Evolutionary conservation across 1,140 invertebrate genomes (phyloP).

Genomic region (Atta colombica): DNA sequence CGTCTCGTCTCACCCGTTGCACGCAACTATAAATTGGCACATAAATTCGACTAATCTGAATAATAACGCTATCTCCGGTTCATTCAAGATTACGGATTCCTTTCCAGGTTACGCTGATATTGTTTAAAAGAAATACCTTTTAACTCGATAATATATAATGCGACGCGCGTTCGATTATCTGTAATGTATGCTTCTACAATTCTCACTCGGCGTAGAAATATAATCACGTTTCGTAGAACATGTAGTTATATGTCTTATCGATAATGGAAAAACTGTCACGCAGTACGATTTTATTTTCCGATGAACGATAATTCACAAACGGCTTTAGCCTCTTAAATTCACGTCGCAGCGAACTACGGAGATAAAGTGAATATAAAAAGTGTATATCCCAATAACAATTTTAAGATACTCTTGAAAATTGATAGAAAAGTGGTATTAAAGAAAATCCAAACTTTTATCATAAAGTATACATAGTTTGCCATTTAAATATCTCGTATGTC

Average conservation of each 20-base stretch:
- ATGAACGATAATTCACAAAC: slow-evolving; percentile 14
- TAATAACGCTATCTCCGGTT: neutral
- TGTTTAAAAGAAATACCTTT: neutral
- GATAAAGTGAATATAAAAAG: slow-evolving; percentile 4
- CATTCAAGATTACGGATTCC: slow-evolving; percentile 3
- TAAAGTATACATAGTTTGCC: too few relatives aligned
- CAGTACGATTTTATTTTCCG: slow-evolving; percentile 8
- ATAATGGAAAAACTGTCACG: slow-evolving; percentile 29
- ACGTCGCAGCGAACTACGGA: neutral
- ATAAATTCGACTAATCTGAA: neutral
- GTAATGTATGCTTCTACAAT: neutral
- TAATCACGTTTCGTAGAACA: neutral
- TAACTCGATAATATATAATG: slow-evolving; percentile 10
- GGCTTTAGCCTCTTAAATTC: neutral
- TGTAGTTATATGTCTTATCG: neutral
- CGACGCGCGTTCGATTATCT: neutral
- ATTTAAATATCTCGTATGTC: neutral
- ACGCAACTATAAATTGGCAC: neutral
- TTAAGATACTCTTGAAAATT: neutral
- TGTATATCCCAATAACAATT: neutral
- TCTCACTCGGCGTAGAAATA: neutral
- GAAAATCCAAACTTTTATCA: neutral
- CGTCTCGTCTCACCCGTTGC: neutral
- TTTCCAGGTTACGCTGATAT: neutral
- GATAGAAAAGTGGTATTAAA: neutral